Evolutionary conservation across 2,113 vertebrate genomes (phyloP).

Genomic region (Albula glossodonta): DNA sequence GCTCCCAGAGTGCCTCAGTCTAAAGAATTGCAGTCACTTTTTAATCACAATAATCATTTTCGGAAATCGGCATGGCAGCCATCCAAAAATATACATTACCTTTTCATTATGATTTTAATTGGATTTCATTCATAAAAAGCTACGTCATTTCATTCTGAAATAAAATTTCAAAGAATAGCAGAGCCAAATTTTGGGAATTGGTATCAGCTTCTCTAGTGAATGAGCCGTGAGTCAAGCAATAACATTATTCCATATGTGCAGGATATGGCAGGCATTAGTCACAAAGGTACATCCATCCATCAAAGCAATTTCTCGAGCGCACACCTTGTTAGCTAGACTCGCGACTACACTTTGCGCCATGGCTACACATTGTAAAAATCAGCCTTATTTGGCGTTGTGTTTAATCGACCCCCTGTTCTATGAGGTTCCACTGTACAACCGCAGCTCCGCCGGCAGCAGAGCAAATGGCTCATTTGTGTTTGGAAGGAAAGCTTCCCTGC

Average conservation of each 20-base stretch:
- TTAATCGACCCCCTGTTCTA: slow-evolving; percentile 18
- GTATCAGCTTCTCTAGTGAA: not conserved
- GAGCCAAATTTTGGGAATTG: not conserved
- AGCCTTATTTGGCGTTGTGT: not conserved
- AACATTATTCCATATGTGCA: not conserved
- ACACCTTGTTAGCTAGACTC: not conserved
- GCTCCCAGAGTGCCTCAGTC: not conserved
- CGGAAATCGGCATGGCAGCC: not conserved
- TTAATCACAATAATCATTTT: not conserved
- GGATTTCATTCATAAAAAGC: not conserved
- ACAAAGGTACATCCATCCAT: not conserved
- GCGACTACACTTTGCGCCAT: not conserved
- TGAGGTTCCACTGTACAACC: not conserved
- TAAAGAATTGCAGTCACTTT: not conserved
- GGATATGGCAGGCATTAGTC: not conserved
- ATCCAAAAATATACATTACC: not conserved
- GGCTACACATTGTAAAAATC: slow-evolving; percentile 17
- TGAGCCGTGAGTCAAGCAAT: not conserved
- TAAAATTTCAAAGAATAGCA: not conserved
- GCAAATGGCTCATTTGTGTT: slow-evolving; percentile 26
- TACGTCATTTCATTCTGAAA: not conserved
- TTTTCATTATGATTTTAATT: not conserved
- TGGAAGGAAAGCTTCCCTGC: slow-evolving; percentile 47
- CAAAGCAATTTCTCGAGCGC: not conserved
- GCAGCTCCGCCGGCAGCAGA: not conserved